Base-by-base conservation (phyloP, 2,113 vertebrate genomes). In the Romanogobio albipinnatus region DNA sequence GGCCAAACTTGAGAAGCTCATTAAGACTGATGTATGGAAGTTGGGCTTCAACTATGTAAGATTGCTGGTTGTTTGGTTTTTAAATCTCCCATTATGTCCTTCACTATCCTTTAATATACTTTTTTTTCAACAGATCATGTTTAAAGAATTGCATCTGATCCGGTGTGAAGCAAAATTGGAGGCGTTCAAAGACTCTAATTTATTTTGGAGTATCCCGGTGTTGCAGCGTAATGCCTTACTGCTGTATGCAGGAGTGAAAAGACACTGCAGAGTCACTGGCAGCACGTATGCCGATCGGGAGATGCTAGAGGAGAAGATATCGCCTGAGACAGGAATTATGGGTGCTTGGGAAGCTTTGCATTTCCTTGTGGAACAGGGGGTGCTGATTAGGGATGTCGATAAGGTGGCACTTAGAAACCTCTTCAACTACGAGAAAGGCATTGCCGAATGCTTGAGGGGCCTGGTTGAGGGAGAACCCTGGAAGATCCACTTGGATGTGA, bases 101-200 rank as follows among this genome's bases (percentile, higher is more conserved):
- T 43, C n/a, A n/a, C 5, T 82, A 49, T 53, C 5, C 9, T 29
- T 51, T 43, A 36, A n/a, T 39, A 9, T 68, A 7, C 4, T 0
- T 26, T 1, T 29, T 43, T 49, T 64, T 26, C 29, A 15, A 66
- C 89, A 97, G 96, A 90, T 97, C 22, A 86, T 91, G 51, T 90
- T 85, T 56, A 90, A 85, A 76, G 94, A 96, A 39, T 45, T 96
- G 77, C 83, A 87, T 0, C 86, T 96, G 39, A 53, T 94, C 85
- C 85, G 77, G 17, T 96, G 95, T 77, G 96, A 97, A 79, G 95
- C 95, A 33, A 90, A 90, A 0, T 93, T 95, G 93, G 53, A 53
- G 0, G 87, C 93, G 0, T 95, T 97, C 68, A 22, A 82, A 58
- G 91, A 94, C 6, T 95, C 94, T 84, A 11, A 68, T 0, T 93